Evolutionary conservation across 2,888 invertebrate genomes (phyloP), one percentile per base, ranked within the genome.

Genomic region (Polydrusus pterygomalis): DNA sequence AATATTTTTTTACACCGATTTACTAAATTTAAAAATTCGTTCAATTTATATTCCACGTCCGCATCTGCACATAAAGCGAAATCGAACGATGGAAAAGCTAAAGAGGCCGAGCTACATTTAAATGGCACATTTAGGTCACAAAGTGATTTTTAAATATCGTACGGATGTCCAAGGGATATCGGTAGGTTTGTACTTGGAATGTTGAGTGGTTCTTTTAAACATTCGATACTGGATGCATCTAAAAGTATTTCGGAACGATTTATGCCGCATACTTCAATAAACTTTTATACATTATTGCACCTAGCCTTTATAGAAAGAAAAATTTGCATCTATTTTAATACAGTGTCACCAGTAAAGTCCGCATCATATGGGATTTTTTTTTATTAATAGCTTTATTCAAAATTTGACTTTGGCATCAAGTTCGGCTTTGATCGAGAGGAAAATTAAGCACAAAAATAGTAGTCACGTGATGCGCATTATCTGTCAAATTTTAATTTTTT

Each of bases 121-220:
- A 71, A 71, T 64, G 64, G 71, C 63, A 63, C 63, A 71, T 71
- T 71, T 71, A 63, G 71, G 71, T 64, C 71, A 64, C 62, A 74
- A 74, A 67, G 68, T 74, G 73, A 74, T 74, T 74, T 74, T 74
- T 74, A 68, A 73, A 74, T 34, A 65, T 72, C 56, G 45, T 34
- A 34, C 56, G 64, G 72, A 47, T 74, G 60, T 74, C 73, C 47
- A 58, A n/a, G 45, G 67, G 73, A 68, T 62, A 49, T 68, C 68
- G 62, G 34, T 72, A 65, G 65, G 54, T 65, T 56, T 72, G 54
- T 56, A 65, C 40, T 15, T 40, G 17, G 65, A 65, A 72, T 72
- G 43, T 51, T 72, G 51, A 65, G 34, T 40, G 51, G 45, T 43
- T 43, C 38, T 56, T 69, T 69, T 68, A 13, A 43, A 30, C 34